Evolutionary conservation across 2,888 invertebrate species (phyloP).

Genomic region (Blomia tropicalis): DNA sequence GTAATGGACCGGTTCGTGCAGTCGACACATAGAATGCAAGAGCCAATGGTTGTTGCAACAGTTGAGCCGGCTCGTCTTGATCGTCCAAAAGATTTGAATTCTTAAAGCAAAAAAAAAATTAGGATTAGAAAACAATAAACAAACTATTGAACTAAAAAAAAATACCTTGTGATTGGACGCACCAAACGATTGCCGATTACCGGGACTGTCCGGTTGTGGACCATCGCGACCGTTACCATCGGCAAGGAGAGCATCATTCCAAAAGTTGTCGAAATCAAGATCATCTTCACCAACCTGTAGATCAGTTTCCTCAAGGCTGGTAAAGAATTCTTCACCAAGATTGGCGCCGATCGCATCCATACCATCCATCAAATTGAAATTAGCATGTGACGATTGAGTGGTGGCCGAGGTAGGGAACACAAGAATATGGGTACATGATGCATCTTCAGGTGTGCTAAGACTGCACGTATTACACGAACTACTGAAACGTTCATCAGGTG

Average conservation of each 20-base stretch:
- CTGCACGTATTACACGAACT: constrained; percentile 64
- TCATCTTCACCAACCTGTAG: constrained; percentile 28
- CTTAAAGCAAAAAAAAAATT: constrained; percentile 23
- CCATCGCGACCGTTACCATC: constrained; percentile 39
- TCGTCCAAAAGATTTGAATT: constrained; percentile 30
- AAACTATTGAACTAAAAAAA: background rate
- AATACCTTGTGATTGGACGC: constrained; percentile 17
- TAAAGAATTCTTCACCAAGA: constrained; percentile 26
- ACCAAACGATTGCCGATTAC: constrained; percentile 36
- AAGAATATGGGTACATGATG: constrained; percentile 89
- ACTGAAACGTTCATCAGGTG: constrained; percentile 79
- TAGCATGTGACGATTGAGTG: constrained; percentile 45
- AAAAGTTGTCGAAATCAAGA: constrained; percentile 53
- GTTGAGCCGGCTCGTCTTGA: constrained; percentile 59
- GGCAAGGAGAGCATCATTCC: constrained; percentile 43
- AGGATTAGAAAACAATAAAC: background rate
- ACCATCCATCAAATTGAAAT: constrained; percentile 17
- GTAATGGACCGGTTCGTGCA: constrained; percentile 78
- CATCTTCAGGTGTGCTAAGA: constrained; percentile 85
- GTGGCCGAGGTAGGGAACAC: constrained; percentile 95
- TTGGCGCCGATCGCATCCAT: constrained; percentile 27
- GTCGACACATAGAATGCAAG: constrained; percentile 94
- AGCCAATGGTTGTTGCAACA: constrained; percentile 92
- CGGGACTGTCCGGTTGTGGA: constrained; percentile 40
- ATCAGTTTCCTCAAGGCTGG: constrained; percentile 39